Base-by-base conservation (phyloP, 2,888 invertebrate genomes). In the Dryocosmus kuriphilus region DNA sequence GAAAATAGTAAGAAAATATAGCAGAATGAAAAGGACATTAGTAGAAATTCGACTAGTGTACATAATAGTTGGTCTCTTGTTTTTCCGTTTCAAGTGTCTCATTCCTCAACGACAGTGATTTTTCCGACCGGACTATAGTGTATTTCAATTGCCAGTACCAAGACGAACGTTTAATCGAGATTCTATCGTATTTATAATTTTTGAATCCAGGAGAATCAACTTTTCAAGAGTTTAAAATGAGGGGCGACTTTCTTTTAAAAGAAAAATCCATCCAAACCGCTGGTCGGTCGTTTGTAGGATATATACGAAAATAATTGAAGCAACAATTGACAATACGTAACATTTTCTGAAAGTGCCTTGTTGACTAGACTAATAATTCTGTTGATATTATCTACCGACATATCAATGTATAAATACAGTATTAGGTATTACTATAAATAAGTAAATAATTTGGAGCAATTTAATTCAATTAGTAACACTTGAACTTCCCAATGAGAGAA, bases 391-490 rank as follows among this genome's bases (percentile, higher is more conserved):
- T 19, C 27, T 0, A 51, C 9, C 24, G 30, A 46, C 51, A 71
- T 71, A 71, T 71, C 71, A 51, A 71, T n/a, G 51, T 71, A 51
- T 71, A 27, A 71, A 30, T n/a, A 71, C 71, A 71, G 71, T 71
- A 71, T 71, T 71, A 71, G 71, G 46, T 27, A 30, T 51, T 71
- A 71, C n/a, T 11, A 41, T 35, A n/a, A 30, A 1, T 57, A 24
- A 57, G 57, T 57, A 19, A 71, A 27, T 19, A 30, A 19, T 71
- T 71, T 30, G 46, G 30, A 71, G 51, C 9, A 51, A 30, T 67
- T 27, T 51, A 19, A 46, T n/a, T 46, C 24, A 14, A 67, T 67
- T 30, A n/a, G n/a, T 4, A 62, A 8, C 8, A 32, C 8, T 24
- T 22, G 2, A 55, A 8, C 55, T 57, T 57, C 24, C 57, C 14